Evolutionary conservation across 2,888 invertebrate genomes (phyloP), one percentile per base, ranked within the genome.

Genomic region (Hypsopygia costalis): DNA sequence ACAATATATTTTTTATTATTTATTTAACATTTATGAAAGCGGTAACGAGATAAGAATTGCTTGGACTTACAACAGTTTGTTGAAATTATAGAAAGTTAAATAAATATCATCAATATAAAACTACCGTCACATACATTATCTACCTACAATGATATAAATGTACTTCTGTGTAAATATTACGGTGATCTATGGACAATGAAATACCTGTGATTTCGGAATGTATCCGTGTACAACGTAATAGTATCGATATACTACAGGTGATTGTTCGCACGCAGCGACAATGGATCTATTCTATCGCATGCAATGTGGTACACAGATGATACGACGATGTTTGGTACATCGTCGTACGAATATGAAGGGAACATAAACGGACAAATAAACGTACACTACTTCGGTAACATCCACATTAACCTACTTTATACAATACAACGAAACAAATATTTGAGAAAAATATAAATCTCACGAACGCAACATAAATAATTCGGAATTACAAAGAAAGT

Each of bases 341-440:
- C n/a, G n/a, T n/a, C n/a, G n/a, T n/a, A n/a, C 16, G 4, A 16
- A 16, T 16, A 16, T 4, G 3, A 16, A 2, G 16, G 4, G 16
- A 4, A 16, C 16, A 16, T 49, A 44, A 46, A 42, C 49, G 43
- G 43, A 43, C 43, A 43, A 48, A 45, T 58, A 52, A 55, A 45
- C 44, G 43, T 34, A 51, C 46, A 58, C 60, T 63, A 66, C 64
- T 52, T 55, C 62, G 58, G 58, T 56, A 58, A 63, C 62, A 49
- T 64, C 40, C 61, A 70, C 68, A 66, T 77, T 80, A 83, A 72
- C 78, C 85, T 88, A 88, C 85, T 87, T 88, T 87, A 81, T 88
- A 88, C 86, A 88, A 75, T 75, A 69, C 74, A 69, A 67, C 62
- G 56, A 65, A 70, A 67, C 47, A 62, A 20, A 3, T 11, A 40